phyloP scores from a whole-genome alignment of 2,113 vertebrate genomes.

The Phocoena phocoena region DNA sequence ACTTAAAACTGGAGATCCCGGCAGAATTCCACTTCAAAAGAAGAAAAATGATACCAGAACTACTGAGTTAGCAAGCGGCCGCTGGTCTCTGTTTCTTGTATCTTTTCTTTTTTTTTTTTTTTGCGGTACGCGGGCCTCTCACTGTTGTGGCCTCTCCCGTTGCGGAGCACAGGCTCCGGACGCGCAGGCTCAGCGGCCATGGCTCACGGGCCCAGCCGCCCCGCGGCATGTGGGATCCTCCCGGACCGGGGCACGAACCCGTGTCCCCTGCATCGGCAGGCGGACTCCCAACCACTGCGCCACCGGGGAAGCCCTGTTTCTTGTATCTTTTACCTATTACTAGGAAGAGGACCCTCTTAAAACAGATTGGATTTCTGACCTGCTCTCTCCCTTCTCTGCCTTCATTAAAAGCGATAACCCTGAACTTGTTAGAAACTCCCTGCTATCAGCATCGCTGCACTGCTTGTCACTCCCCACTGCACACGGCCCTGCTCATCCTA shows the following conservation, averaged over 20 bases:
- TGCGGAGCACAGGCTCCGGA: too few species aligned
- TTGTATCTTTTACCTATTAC: neutral
- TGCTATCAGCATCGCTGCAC: accelerated
- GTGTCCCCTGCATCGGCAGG: too few species aligned
- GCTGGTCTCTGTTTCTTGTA: neutral
- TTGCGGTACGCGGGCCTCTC: too few species aligned
- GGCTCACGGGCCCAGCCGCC: too few species aligned
- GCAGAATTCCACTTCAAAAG: neutral
- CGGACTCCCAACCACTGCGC: too few species aligned
- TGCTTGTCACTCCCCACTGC: neutral
- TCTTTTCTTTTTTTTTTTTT: neutral
- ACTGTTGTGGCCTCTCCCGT: too few species aligned
- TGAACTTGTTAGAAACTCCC: neutral
- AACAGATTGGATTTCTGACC: neutral
- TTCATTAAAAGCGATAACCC: neutral
- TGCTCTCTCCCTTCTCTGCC: neutral
- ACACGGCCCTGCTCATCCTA: too few species aligned
- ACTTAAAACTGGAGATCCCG: neutral
- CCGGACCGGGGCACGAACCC: too few species aligned
- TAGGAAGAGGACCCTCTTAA: neutral
- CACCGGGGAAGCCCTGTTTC: neutral
- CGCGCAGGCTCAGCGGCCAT: too few species aligned
- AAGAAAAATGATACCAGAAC: neutral
- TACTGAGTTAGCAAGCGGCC: neutral
- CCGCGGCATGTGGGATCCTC: too few species aligned